phyloP scores from a whole-genome alignment of 2,113 vertebrate species.

The Rhodinocichla rosea region DNA sequence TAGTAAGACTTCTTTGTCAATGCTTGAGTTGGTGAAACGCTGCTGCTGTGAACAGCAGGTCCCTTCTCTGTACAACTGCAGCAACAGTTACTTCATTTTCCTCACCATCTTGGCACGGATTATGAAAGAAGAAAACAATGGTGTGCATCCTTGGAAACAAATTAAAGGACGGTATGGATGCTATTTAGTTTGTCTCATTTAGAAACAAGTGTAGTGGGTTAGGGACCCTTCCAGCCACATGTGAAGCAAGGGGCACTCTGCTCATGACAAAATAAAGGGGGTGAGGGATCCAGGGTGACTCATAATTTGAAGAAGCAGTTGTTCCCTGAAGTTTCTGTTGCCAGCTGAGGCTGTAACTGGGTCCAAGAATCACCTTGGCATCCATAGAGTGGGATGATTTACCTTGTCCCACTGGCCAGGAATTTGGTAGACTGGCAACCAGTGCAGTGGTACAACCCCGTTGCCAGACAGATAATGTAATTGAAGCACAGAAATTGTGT shows the following conservation, averaged over 20 bases:
- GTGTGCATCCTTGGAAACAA: slow-evolving; percentile 89
- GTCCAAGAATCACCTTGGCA: slow-evolving; percentile 21
- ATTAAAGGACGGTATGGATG: slow-evolving; percentile 90
- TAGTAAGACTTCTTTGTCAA: slow-evolving; percentile 82
- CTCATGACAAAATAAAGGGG: not conserved
- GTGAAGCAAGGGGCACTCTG: too few relatives aligned
- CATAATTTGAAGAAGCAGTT: not conserved
- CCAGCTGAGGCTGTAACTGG: not conserved
- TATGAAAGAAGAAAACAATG: slow-evolving; percentile 79
- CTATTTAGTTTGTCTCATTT: not conserved
- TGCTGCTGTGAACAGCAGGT: slow-evolving; percentile 78
- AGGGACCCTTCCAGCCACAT: not conserved
- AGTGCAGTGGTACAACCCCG: not conserved
- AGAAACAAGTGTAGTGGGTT: not conserved
- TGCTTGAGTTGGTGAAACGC: slow-evolving; percentile 84
- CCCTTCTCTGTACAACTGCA: slow-evolving; percentile 80
- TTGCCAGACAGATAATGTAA: not conserved
- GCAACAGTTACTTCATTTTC: slow-evolving; percentile 93
- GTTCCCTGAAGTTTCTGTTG: not conserved
- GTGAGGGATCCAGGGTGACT: not conserved
- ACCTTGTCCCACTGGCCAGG: not conserved
- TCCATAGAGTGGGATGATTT: not conserved
- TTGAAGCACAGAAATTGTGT: not conserved
- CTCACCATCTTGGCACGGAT: slow-evolving; percentile 87
- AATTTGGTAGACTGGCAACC: not conserved